phyloP scores from a whole-genome alignment of 1,140 invertebrate genomes.

The Procambarus virginalis region DNA sequence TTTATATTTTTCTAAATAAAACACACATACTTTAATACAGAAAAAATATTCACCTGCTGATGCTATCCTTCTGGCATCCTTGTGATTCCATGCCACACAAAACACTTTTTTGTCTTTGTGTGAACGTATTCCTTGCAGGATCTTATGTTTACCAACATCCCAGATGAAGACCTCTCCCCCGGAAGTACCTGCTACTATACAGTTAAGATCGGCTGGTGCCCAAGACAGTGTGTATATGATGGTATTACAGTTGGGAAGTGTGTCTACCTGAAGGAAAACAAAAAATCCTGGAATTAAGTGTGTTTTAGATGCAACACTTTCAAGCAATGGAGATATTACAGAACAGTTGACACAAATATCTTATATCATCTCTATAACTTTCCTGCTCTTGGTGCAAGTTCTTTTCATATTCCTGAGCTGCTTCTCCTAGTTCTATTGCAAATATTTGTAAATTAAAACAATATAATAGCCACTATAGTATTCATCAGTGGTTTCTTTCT shows the following conservation, averaged over 20 bases:
- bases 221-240: constrained; percentile 76
- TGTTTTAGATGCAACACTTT: no score
- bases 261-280: constrained; percentile 71
- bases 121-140: constrained; percentile 69
- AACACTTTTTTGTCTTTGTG: constrained; percentile 72
- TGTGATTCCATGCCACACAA: constrained; percentile 76
- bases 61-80: constrained; percentile 75
- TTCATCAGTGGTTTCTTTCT: no score
- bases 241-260: constrained; percentile 75
- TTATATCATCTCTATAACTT: no score
- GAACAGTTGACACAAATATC: no score
- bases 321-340: no score
- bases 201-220: constrained; percentile 76
- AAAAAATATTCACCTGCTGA: constrained; percentile 71
- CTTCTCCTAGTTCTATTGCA: no score
- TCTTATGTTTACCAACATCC: constrained; percentile 73
- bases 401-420: no score
- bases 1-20: no score
- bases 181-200: constrained; percentile 75
- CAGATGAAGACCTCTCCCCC: constrained; percentile 75
- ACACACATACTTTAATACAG: background rate
- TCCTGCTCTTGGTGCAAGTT: no score
- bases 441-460: no score
- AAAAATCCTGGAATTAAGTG: no score
- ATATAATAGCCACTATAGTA: no score